Evolutionary conservation across 2,113 vertebrate species (phyloP).

Genomic region (Vulpes ferrilata): DNA sequence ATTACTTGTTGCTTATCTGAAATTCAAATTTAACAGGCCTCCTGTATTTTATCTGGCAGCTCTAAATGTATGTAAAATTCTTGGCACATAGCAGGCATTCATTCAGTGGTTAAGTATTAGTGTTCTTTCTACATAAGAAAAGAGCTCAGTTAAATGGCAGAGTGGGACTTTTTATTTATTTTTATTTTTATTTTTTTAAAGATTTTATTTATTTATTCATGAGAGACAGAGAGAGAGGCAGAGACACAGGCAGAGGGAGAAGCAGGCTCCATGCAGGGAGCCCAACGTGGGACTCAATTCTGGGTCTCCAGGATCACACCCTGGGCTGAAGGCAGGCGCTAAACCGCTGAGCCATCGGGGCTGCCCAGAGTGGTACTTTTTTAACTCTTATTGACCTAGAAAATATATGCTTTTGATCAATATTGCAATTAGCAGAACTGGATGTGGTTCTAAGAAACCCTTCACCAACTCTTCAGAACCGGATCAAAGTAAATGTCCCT

Average conservation of each 20-base stretch:
- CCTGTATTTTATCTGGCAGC: conserved; percentile 62
- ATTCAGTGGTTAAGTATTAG: conserved; percentile 45
- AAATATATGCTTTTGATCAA: conserved; percentile 50
- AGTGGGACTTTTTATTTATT: neutral
- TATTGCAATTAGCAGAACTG: conserved; percentile 39
- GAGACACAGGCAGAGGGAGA: no score
- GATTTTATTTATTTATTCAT: no score
- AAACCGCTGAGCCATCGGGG: no score
- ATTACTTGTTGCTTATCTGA: conserved; percentile 59
- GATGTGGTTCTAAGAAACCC: conserved; percentile 31
- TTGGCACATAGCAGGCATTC: conserved; percentile 51
- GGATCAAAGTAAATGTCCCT: conserved; percentile 48
- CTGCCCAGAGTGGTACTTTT: no score
- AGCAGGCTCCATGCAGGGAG: no score
- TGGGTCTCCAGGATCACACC: no score
- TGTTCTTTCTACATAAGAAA: conserved; percentile 70
- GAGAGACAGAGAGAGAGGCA: no score
- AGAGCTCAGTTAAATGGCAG: conserved; percentile 56
- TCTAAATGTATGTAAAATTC: conserved; percentile 54
- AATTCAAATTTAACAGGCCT: conserved; percentile 67
- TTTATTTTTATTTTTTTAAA: no score
- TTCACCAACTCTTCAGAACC: conserved; percentile 47
- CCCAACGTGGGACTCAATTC: no score
- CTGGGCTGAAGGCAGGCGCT: no score
- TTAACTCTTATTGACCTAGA: conserved; percentile 54